Evolutionary conservation across 30 jellyfish, hydroid and myxozoan species (phyloP), one percentile per base, ranked within the genome.

Genomic region (Turritopsis dohrnii): DNA sequence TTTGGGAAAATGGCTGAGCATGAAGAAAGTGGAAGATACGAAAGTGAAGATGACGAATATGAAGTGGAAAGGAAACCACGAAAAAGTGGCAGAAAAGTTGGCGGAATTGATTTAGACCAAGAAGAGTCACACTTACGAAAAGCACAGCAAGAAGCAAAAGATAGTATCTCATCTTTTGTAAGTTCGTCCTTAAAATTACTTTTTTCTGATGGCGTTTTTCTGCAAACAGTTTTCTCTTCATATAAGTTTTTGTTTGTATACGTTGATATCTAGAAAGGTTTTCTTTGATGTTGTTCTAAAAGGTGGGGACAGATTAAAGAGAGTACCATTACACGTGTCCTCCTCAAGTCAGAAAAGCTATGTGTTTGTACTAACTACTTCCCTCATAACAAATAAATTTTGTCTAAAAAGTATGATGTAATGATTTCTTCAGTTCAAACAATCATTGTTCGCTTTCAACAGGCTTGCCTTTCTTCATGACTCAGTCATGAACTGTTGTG

Each of bases 151-250:
- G 77, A 69, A 69, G 17, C 31, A 0, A 27, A 69, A 69, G 77
- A 69, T n/a, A n/a, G 77, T 69, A 27, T 69, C 30, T 9, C 8
- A 69, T 16, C 77, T 69, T 69, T 69, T 27, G 77, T 69, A 69
- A 69, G 77, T 7, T 27, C 30, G 9, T 17, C 19, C 30, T 69
- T 69, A 8, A 16, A 7, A 3, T 13, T 41, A 41, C 60, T 41
- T 41, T 5, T 41, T 41, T 13, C 13, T 41, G 60, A 3, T 5
- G 60, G 60, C 5, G 60, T 41, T 41, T 41, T 41, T 5, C 13
- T 41, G 60, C 13, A 13, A 41, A 41, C 60, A 41, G 60, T 13
- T 13, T 41, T 41, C 60, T 13, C 13, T 41, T 41, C 13, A 13
- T 41, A 3, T 41, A 3, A 13, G 5, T 41, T 41, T 41, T n/a